A percentile compares a stretch with the other conserved stretches of the same genome.
These are phyloP conservation scores for Amiota minor DNA, from an alignment of 2,888 invertebrate genomes.

Conservation along the genomic window DNA sequence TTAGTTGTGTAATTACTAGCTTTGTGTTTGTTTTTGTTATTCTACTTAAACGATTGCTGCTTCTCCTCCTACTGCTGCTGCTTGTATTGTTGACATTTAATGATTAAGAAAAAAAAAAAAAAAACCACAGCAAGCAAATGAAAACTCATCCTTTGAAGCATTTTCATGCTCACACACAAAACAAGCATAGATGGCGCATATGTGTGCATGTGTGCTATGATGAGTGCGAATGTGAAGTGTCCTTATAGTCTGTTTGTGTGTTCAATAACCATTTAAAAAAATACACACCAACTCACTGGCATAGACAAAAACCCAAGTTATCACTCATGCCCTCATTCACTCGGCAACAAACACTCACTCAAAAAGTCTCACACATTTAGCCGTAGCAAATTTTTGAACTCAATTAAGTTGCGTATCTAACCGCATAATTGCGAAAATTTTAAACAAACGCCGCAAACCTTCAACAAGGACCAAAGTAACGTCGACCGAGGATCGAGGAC, in stretches of 20 bases:
- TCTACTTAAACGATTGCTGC: too few species aligned
- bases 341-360: not conserved
- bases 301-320: too few species aligned
- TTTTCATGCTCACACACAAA: not conserved
- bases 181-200: not conserved
- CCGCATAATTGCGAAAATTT: slow-evolving; percentile 41
- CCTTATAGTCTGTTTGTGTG: slow-evolving; percentile 6
- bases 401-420: slow-evolving; percentile 52
- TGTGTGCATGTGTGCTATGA: slow-evolving; percentile 14
- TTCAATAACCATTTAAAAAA: slow-evolving; percentile 20
- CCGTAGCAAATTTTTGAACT: slow-evolving; percentile 42
- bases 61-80: not conserved
- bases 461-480: not conserved
- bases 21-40: too few species aligned
- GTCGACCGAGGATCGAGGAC: not conserved
- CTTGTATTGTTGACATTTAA: not conserved
- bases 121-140: slow-evolving; percentile 42
- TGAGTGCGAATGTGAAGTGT: too few species aligned
- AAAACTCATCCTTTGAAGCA: slow-evolving; percentile 31
- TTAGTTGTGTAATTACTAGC: too few species aligned
- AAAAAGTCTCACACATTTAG: slow-evolving; percentile 6
- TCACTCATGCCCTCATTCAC: not conserved
- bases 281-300: not conserved
- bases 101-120: not conserved
- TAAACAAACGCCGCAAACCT: slow-evolving; percentile 39